Percentiles rank a stretch among this genome's conserved stretches.
phyloP scores from a whole-genome alignment of 2,113 vertebrate genomes.

The Tragelaphus strepsiceros region DNA sequence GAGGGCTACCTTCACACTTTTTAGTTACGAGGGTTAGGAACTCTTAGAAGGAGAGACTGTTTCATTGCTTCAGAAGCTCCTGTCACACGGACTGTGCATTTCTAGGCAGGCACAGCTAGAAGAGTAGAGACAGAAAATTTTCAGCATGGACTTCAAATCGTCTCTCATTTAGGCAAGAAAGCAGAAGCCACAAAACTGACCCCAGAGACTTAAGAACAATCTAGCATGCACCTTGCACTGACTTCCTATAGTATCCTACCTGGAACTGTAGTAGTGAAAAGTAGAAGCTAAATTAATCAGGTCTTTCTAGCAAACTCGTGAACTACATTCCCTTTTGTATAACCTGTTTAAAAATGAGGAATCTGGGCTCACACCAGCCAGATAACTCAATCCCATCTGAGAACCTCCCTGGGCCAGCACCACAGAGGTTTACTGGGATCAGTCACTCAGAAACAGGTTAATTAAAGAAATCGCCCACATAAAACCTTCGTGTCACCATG shows the following conservation, averaged over 20 bases:
- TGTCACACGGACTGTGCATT: background rate
- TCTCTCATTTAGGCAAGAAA: conserved; percentile 42
- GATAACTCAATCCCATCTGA: background rate
- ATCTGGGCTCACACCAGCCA: background rate
- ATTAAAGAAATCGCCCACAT: background rate
- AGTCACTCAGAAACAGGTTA: conserved; percentile 21
- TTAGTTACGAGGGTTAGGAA: background rate
- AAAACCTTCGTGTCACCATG: background rate
- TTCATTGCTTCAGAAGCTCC: background rate
- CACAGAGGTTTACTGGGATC: background rate
- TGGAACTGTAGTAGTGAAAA: conserved; percentile 64
- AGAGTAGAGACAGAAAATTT: conserved; percentile 16
- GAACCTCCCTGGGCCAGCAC: background rate
- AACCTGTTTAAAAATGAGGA: conserved; percentile 11
- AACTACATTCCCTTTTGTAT: conserved; percentile 25
- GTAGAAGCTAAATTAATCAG: conserved; percentile 56
- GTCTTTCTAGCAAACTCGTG: conserved; percentile 42
- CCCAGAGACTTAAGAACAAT: conserved; percentile 44
- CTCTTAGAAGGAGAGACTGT: background rate
- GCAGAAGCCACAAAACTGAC: conserved; percentile 53
- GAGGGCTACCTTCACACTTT: background rate
- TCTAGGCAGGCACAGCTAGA: conserved; percentile 22
- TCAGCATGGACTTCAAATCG: conserved; percentile 5
- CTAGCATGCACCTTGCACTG: conserved; percentile 71
- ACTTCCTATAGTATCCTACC: conserved; percentile 58